Base-by-base conservation (phyloP, 2,797 vertebrate genomes). In the Glyptemys insculpta region DNA sequence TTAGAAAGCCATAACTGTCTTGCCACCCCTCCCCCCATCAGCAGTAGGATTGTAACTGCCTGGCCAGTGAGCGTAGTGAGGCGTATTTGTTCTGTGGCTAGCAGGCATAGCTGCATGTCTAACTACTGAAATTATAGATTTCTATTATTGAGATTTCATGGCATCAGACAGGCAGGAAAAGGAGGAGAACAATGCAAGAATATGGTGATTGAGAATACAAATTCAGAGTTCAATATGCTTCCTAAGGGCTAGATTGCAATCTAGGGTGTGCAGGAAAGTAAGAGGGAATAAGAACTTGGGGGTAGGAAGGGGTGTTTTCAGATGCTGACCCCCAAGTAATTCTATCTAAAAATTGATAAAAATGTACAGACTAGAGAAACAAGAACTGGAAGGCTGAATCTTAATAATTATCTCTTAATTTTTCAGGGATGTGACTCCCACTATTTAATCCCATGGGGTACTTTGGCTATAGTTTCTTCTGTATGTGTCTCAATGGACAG, bases 1-100 rank as follows among this genome's bases (percentile, higher is more conserved):
- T 88, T 72, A 93, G 68, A 49, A 97, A 95, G 18, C 82, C 49
- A 65, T 81, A 54, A 91, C 9, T 72, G 68, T 41, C 68, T 72
- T 9, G 10, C 37, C 18, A 6, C 79, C 53, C 79, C 89, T 53
- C 50, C 83, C 53, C 72, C 54, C 79, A 83, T 86, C 27, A 92
- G 11, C 0, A 31, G 54, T 47, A 91, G 79, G 79, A 88, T 44
- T 19, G 79, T 31, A 92, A 50, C 68, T 56, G 27, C 31, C 57
- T 34, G 25, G 47, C 49, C 68, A 53, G 21, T 9, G 5, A 56
- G 19, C n/a, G 53, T 34, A 86, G 78, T 41, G 88, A 96, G 47
- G n/a, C 78, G 37, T 85, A 65, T 21, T 92, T 88, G 18, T 80
- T n/a, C 74, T 87, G 86, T 86, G 57, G 52, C 47, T 88, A 59